Conservation (phyloP, 2,113 vertebrate genomes). For the Rhizomys pruinosus region DNA sequence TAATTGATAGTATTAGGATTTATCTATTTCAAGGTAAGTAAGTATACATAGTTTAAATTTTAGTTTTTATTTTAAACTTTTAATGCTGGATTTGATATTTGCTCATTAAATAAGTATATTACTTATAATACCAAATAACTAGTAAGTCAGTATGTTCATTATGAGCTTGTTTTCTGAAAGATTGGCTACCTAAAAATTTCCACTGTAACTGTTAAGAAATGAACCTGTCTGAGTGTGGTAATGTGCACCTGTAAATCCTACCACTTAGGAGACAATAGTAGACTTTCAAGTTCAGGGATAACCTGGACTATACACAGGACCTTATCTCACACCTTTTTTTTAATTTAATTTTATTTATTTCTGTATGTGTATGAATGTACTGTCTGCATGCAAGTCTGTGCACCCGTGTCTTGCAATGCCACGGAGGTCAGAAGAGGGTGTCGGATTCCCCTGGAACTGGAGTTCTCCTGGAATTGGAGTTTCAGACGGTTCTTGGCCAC, state of each 20-base stretch:
- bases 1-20: conserved; percentile 60
- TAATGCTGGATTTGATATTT: conserved; percentile 51
- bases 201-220: conserved; percentile 52
- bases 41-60: conserved; percentile 69
- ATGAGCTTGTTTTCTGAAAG: conserved; percentile 56
- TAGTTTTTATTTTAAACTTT: conserved; percentile 64
- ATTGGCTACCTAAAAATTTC: conserved; percentile 60
- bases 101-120: conserved; percentile 63
- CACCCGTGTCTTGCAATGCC: no score
- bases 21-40: conserved; percentile 63
- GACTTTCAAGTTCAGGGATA: not conserved
- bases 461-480: no score
- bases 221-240: not conserved
- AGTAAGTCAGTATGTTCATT: conserved; percentile 53
- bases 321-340: no score
- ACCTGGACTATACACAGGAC: not conserved
- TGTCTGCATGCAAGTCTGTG: no score
- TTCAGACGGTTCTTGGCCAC: no score
- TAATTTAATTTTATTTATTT: no score
- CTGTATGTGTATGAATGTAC: no score
- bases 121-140: conserved; percentile 47
- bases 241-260: not conserved
- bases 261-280: not conserved
- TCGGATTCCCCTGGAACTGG: no score
- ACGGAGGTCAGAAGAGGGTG: no score